phyloP scores from a whole-genome alignment of 2,113 vertebrate genomes.

The Sisor rabdophorus region DNA sequence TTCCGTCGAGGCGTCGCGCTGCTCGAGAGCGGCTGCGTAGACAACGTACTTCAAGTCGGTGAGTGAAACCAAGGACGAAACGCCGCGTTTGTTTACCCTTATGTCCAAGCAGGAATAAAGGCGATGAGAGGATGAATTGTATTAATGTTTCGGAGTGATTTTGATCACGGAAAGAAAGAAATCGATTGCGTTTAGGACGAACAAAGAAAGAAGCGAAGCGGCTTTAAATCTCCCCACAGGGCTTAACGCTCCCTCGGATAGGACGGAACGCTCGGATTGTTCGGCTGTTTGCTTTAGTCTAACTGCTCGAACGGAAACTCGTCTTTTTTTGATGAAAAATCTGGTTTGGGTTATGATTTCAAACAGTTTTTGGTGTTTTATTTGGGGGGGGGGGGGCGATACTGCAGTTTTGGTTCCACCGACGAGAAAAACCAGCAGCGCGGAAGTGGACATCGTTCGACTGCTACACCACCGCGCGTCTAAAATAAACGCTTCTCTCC shows the following conservation, averaged over 20 bases:
- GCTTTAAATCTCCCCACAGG: constrained; percentile 48
- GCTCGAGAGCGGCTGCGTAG: constrained; percentile 88
- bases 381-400: too few species aligned
- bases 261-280: not conserved
- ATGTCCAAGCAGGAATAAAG: not conserved
- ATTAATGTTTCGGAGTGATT: not conserved
- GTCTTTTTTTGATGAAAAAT: not conserved
- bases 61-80: constrained; percentile 64
- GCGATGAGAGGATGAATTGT: too few species aligned
- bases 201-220: constrained; percentile 61
- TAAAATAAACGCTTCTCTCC: too few species aligned
- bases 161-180: not conserved
- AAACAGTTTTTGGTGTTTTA: not conserved
- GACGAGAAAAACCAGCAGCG: constrained; percentile 30
- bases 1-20: constrained; percentile 89
- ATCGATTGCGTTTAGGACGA: constrained; percentile 44
- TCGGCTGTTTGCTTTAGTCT: not conserved
- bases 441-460: constrained; percentile 51
- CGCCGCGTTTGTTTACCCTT: not conserved
- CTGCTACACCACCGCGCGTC: too few species aligned
- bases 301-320: not conserved
- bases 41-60: constrained; percentile 97
- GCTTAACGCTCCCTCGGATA: constrained; percentile 1
- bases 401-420: constrained; percentile 20
- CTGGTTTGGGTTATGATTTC: not conserved